Evolutionary conservation across 2,797 vertebrate species (phyloP), one percentile per base, ranked within the genome.

Genomic region (Gephyroberyx darwinii): DNA sequence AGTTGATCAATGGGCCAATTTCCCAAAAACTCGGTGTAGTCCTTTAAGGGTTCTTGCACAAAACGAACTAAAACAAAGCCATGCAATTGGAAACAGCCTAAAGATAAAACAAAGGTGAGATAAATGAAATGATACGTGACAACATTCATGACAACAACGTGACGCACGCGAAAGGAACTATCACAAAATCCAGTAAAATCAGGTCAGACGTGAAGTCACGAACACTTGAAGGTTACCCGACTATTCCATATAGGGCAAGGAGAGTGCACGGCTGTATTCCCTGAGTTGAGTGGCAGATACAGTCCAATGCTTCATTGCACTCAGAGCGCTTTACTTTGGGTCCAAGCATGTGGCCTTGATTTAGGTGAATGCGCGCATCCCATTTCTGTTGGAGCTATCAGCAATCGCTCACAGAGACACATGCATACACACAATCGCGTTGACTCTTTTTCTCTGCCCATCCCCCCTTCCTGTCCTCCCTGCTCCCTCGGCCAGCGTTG

Each of bases 271-370:
- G 71, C 67, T 81, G 85, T 85, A 84, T 81, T 83, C 86, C 65
- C 64, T 48, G 69, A 77, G 81, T 67, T 78, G 82, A 90, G 84
- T 86, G 90, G 81, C 90, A 90, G 86, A 84, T 88, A 86, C 85
- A 79, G 75, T 51, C 75, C 69, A 76, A 86, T 59, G 87, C 89
- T 86, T 77, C 84, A 74, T 63, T 74, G 89, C 75, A 4, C 79
- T 82, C 80, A 35, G 74, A 84, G 65, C 85, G 76, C 83, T 87
- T 88, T 59, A 67, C 84, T 75, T 59, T 47, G 69, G 76, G 79
- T 81, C 78, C 68, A 26, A 89, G 82, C 90, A 89, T 89, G 89
- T 91, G 90, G 90, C 88, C 88, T 91, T 91, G 90, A 92, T 91
- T 92, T 90, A 91, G 89, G 86, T 88, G 90, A 91, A 88, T 84